A percentile compares a stretch with the other conserved stretches of the same genome.
phyloP scores from a whole-genome alignment of 30 jellyfish, hydroid and myxozoan species.

The Aurelia aurita region DNA sequence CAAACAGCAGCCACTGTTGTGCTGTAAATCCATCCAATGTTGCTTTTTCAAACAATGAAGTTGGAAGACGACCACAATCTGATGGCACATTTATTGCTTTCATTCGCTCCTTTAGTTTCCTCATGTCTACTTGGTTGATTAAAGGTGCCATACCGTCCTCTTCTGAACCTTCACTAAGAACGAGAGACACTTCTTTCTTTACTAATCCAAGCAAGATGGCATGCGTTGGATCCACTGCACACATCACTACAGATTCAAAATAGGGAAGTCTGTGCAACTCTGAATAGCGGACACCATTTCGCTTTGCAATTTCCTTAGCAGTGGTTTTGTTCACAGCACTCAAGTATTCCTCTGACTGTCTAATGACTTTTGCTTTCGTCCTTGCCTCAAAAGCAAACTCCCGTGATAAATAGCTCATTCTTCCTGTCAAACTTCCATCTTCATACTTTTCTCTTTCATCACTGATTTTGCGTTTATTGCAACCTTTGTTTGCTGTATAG shows the following conservation, averaged over 20 bases:
- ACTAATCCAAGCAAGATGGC: too few relatives aligned
- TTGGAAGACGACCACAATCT: too few relatives aligned
- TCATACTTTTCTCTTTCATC: constrained; percentile 4
- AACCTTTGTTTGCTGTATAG: constrained; percentile 11
- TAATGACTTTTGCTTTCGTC: background rate
- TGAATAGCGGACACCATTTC: background rate
- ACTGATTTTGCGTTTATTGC: constrained; percentile 6
- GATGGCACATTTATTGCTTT: too few relatives aligned
- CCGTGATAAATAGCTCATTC: constrained; percentile 19
- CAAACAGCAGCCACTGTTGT: too few relatives aligned
- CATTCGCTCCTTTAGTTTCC: too few relatives aligned
- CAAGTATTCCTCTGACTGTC: background rate
- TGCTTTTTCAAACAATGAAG: too few relatives aligned
- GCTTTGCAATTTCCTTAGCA: constrained; percentile 9
- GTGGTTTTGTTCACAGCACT: background rate
- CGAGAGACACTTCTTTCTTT: too few relatives aligned
- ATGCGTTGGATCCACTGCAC: background rate
- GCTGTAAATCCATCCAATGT: too few relatives aligned
- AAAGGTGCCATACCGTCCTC: too few relatives aligned
- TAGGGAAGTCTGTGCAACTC: background rate
- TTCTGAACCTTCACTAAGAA: too few relatives aligned
- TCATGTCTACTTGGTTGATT: too few relatives aligned
- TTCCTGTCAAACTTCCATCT: constrained; percentile 6
- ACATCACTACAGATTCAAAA: background rate
- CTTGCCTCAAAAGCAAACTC: background rate